Evolutionary conservation across 2,888 invertebrate species (phyloP).

Genomic region (Spilarctia lutea): DNA sequence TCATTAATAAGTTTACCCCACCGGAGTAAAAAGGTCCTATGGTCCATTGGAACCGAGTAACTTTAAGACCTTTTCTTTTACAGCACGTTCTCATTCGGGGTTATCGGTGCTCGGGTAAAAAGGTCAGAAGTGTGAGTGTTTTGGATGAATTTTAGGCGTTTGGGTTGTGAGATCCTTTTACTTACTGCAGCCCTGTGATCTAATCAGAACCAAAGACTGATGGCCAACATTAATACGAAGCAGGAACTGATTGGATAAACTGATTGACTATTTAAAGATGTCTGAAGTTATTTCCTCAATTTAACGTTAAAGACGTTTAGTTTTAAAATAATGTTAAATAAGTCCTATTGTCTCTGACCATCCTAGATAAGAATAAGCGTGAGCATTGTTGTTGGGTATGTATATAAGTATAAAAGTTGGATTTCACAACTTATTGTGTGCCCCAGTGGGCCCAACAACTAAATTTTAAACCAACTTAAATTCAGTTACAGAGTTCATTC

Average conservation of each 20-base stretch:
- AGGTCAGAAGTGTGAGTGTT: conserved; percentile 52
- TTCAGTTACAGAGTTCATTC: not conserved
- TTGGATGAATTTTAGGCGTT: conserved; percentile 50
- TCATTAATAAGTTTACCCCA: conserved; percentile 73
- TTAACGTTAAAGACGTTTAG: conserved; percentile 16
- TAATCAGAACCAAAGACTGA: conserved; percentile 76
- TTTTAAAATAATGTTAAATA: not conserved
- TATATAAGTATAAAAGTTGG: not conserved
- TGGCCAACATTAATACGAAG: conserved; percentile 72
- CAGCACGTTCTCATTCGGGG: conserved; percentile 40
- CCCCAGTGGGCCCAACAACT: too few relatives aligned
- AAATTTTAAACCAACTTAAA: too few relatives aligned
- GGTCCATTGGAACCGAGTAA: conserved; percentile 41
- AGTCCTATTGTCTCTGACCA: not conserved
- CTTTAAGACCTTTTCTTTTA: conserved; percentile 55
- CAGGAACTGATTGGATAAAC: conserved; percentile 70
- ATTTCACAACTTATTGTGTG: too few relatives aligned
- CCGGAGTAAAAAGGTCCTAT: conserved; percentile 61
- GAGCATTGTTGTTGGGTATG: not conserved
- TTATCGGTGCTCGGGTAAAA: conserved; percentile 42
- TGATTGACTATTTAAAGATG: conserved; percentile 59
- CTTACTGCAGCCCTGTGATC: conserved; percentile 63
- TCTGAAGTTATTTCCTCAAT: conserved; percentile 35
- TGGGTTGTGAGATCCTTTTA: conserved; percentile 32
- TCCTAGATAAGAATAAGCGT: not conserved